Evolutionary conservation across 2,113 vertebrate species (phyloP), one percentile per base, ranked within the genome.

Genomic region (Oncorhynchus keta): DNA sequence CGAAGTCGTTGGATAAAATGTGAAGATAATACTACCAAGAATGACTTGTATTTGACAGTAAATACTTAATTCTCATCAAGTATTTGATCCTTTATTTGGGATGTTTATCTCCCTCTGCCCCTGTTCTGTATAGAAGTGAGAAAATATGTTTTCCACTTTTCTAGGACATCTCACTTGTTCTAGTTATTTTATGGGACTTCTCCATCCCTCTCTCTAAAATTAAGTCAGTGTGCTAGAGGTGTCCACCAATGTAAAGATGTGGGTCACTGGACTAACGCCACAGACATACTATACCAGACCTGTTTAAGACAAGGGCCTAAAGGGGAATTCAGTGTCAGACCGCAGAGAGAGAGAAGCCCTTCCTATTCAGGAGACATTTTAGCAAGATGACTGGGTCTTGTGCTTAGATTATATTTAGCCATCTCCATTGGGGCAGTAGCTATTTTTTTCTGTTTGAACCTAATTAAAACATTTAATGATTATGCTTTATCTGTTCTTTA

Each of bases 391-490:
- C 76, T 87, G 80, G 70, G 65, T 59, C 49, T 83, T 80, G 28
- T 66, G 28, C 28, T 45, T 45, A 45, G 39, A 45, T 45, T 92
- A 92, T 80, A 90, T 69, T 51, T 80, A 88, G 75, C 81, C 61
- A 26, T 70, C 75, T 88, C 92, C 86, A 8, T 77, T 1, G 91
- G 88, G 93, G 88, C 84, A 66, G 66, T 75, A 13, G 0, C 51
- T 55, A 18, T 35, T 88, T 85, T 88, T 85, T 76, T 67, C 84
- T 84, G 81, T 88, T 90, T 16, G 35, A 26, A 87, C 84, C 93
- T 88, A 93, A 94, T 94, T 94, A 94, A 93, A 89, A 81, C 79
- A 87, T 87, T 88, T 93, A 93, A 93, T 94, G 86, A 93, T 86
- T 85, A 84, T 88, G 87, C 92, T 92, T 93, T 90, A 94, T 92